Evolutionary conservation across 2,888 invertebrate species (phyloP), one percentile per base, ranked within the genome.

Genomic region (Agapetus fuscipes): DNA sequence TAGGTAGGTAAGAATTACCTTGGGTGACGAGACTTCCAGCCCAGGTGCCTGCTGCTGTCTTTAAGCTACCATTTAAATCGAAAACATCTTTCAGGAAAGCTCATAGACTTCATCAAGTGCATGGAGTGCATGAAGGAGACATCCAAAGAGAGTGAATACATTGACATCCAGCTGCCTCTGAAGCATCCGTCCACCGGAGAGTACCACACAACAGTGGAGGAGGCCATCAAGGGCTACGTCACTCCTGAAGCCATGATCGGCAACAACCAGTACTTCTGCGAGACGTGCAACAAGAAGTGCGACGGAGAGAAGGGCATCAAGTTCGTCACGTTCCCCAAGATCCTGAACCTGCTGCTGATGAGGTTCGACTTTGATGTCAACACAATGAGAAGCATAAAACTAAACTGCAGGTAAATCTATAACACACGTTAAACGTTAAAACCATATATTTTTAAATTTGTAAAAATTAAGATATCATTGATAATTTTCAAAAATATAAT

Each of bases 291-390:
- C 53, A 83, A 83, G 57, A 87, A 87, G 56, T 87, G 87, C 56
- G 80, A 90, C 59, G 90, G 90, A 11, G 86, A 90, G 56, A 91
- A 91, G 65, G 90, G 91, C 26, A 66, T 91, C 34, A 86, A 87
- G 58, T 89, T 91, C 57, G 77, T 78, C 13, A 79, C 81, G 48
- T 87, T 91, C 58, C 90, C 91, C 0, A 90, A 91, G 58, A 69
- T 93, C 44, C 64, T 91, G 31, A 88, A 88, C 1, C 65, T 93
- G 50, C 90, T 90, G 58, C 66, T 93, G 52, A 91, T 90, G 57
- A 72, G 91, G 43, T 91, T 91, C 57, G 90, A 89, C 64, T 91
- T 89, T 58, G 89, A 91, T 61, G 87, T 86, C 55, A 75, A 71
- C 50, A 84, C 84, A 4, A 78, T 85, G 71, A 83, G 86, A 56